phyloP scores from a whole-genome alignment of 2,797 vertebrate species.

The Peromyscus eremicus region DNA sequence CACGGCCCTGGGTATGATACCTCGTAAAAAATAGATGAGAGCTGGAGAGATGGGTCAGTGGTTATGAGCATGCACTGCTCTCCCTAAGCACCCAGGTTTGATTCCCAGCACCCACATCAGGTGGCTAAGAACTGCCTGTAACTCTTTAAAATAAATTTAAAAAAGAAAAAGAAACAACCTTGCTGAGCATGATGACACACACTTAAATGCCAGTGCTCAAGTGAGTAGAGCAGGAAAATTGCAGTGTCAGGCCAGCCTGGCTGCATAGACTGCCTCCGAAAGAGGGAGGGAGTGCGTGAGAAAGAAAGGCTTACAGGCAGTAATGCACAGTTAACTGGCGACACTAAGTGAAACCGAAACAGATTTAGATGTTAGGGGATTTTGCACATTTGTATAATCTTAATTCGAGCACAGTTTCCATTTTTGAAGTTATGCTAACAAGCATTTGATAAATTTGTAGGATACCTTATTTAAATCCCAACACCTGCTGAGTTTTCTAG shows the following conservation, averaged over 20 bases:
- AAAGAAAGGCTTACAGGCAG: background rate
- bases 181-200: background rate
- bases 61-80: background rate
- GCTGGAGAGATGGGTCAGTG: background rate
- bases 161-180: background rate
- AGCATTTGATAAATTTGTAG: background rate
- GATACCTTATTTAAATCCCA: conserved; percentile 45
- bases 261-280: background rate
- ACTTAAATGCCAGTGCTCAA: background rate
- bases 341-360: conserved; percentile 39
- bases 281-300: background rate
- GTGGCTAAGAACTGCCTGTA: background rate
- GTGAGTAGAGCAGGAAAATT: background rate
- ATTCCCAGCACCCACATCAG: background rate
- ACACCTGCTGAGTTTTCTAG: background rate
- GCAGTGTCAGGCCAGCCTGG: background rate
- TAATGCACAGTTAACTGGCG: conserved; percentile 13
- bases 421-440: conserved; percentile 26
- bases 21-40: background rate
- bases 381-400: conserved; percentile 34
- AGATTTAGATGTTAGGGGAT: conserved; percentile 16
- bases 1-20: background rate
- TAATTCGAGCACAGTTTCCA: background rate
- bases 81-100: background rate
- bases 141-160: background rate